These are phyloP conservation scores for Trissonchulus sp. DNA, from an alignment of 2,888 invertebrate species.

Conservation along the genomic window DNA sequence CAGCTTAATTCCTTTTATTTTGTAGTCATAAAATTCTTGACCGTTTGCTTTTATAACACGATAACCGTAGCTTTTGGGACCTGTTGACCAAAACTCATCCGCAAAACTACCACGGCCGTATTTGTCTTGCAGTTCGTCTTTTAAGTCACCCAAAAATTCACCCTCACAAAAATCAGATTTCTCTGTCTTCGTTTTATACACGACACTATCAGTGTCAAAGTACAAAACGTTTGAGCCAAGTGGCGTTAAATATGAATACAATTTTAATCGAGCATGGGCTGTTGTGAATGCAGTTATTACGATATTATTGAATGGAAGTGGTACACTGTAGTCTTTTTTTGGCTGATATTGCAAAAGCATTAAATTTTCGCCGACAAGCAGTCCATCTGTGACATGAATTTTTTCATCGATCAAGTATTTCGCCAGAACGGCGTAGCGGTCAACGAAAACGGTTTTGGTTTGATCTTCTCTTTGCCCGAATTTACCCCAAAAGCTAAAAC, in stretches of 20 bases:
- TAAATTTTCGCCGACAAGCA: not conserved
- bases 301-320: constrained; percentile 38
- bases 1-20: constrained; percentile 8
- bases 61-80: constrained; percentile 5
- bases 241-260: constrained; percentile 47
- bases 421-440: not conserved
- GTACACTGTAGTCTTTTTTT: not conserved
- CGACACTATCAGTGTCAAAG: constrained; percentile 46
- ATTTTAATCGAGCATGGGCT: constrained; percentile 46
- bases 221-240: constrained; percentile 48
- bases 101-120: not conserved
- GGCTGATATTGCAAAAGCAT: not conserved
- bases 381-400: not conserved
- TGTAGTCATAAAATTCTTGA: not conserved
- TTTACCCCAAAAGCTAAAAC: constrained; percentile 19
- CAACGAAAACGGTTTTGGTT: not conserved
- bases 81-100: not conserved
- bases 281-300: constrained; percentile 52
- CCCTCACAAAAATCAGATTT: not conserved
- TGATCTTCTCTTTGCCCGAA: not conserved
- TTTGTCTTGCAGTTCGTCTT: not conserved
- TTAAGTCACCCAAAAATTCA: constrained; percentile 11
- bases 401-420: not conserved
- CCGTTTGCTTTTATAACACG: not conserved
- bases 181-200: not conserved